Percentiles rank a stretch among this genome's conserved stretches.
These are phyloP conservation scores for Eurois occulta DNA, from an alignment of 2,888 invertebrate species.

Conservation along the genomic window DNA sequence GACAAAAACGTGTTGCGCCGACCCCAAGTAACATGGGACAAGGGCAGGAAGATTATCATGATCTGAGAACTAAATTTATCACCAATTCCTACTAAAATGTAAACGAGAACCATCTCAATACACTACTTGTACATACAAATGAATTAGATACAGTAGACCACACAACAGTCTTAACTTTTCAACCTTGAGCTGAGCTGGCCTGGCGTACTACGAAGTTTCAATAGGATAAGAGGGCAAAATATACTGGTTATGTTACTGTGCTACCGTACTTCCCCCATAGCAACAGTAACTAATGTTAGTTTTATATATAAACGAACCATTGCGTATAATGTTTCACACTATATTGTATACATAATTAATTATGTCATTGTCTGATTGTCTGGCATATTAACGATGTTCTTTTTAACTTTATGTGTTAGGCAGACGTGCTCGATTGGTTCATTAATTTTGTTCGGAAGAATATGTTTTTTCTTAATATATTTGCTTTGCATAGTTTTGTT, in stretches of 20 bases:
- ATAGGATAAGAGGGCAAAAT: neutral
- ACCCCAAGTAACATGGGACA: neutral
- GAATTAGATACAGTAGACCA: neutral
- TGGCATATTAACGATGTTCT: conserved; percentile 35
- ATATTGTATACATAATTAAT: conserved; percentile 46
- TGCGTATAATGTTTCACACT: conserved; percentile 16
- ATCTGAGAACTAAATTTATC: neutral
- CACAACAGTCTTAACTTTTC: neutral
- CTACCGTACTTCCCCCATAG: neutral
- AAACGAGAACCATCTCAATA: neutral
- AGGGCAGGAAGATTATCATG: neutral
- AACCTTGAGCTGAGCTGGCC: neutral
- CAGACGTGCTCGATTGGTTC: neutral
- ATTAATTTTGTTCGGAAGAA: conserved; percentile 9
- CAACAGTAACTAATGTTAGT: conserved; percentile 5
- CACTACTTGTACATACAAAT: neutral
- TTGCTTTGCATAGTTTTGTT: neutral
- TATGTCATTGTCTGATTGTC: conserved; percentile 28
- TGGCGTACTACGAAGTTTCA: neutral
- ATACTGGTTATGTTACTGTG: neutral
- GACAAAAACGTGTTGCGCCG: neutral
- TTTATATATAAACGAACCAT: conserved; percentile 21
- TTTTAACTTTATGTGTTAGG: conserved; percentile 22
- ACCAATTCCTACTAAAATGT: neutral
- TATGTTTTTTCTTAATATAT: neutral